Conservation (phyloP, 2,888 invertebrate species). For the Embidobia sp. region DNA sequence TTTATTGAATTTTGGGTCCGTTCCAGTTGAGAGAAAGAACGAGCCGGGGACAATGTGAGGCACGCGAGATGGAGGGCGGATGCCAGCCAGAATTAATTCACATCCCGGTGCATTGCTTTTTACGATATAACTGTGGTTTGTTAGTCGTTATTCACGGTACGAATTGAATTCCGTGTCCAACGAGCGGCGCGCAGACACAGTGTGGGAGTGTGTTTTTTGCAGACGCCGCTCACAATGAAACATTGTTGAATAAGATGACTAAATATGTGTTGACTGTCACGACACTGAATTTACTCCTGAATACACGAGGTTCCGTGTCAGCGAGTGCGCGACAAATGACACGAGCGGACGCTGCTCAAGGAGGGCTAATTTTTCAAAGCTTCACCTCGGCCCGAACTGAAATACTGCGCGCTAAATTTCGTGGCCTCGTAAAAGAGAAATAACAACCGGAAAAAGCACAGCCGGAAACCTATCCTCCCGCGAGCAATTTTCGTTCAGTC, state of each 20-base stretch:
- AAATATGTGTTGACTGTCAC: slow-evolving; percentile 66
- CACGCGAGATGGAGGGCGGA: slow-evolving; percentile 68
- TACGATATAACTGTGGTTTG: slow-evolving; percentile 81
- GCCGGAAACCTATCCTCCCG: slow-evolving; percentile 21
- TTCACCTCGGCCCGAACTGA: slow-evolving; percentile 26
- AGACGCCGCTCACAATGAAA: slow-evolving; percentile 61
- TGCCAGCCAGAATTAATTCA: slow-evolving; percentile 79
- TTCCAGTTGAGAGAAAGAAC: slow-evolving; percentile 71
- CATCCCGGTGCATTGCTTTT: slow-evolving; percentile 80
- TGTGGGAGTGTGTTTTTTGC: slow-evolving; percentile 63
- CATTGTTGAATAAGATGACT: slow-evolving; percentile 66
- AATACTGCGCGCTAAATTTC: slow-evolving; percentile 39
- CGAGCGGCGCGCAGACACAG: slow-evolving; percentile 50
- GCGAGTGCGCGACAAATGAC: slow-evolving; percentile 55
- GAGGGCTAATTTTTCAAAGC: slow-evolving; percentile 31
- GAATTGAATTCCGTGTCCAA: slow-evolving; percentile 76
- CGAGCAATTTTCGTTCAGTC: slow-evolving; percentile 72
- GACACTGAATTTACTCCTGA: slow-evolving; percentile 62
- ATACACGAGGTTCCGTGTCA: slow-evolving; percentile 54
- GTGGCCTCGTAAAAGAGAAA: slow-evolving; percentile 43
- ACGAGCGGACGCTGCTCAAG: slow-evolving; percentile 9
- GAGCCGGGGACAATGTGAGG: slow-evolving; percentile 59
- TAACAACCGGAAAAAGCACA: slow-evolving; percentile 42
- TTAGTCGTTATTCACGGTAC: slow-evolving; percentile 80
- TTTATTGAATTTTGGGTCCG: slow-evolving; percentile 81